These are phyloP conservation scores for Thereva unica DNA, from an alignment of 2,888 invertebrate species.

Conservation along the genomic window DNA sequence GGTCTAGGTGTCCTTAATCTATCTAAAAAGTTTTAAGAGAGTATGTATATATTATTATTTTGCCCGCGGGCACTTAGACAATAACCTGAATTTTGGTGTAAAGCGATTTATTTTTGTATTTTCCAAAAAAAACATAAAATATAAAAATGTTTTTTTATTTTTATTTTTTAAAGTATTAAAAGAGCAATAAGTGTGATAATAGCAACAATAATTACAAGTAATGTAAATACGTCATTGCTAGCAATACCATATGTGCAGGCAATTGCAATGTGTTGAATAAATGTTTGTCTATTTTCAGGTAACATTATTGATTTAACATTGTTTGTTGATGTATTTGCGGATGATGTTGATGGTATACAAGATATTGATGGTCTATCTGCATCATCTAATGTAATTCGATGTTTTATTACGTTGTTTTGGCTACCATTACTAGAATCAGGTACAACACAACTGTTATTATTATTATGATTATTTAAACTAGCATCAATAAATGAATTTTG, in stretches of 20 bases:
- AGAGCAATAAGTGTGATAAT: constrained; percentile 73
- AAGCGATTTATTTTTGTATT: neutral
- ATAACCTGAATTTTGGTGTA: too few relatives aligned
- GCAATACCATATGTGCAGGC: constrained; percentile 78
- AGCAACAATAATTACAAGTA: constrained; percentile 75
- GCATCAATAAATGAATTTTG: constrained; percentile 11
- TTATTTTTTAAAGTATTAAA: constrained; percentile 38
- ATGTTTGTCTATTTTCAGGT: constrained; percentile 48
- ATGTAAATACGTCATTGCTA: constrained; percentile 73
- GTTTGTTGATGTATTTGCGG: neutral
- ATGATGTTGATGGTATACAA: constrained; percentile 14
- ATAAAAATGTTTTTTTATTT: neutral
- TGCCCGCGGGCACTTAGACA: too few relatives aligned
- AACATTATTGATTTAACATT: constrained; percentile 12
- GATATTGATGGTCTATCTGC: neutral
- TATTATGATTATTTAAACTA: constrained; percentile 15
- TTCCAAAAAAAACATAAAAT: neutral
- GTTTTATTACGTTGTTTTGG: neutral
- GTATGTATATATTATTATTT: too few relatives aligned
- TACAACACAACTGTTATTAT: neutral
- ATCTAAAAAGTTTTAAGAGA: too few relatives aligned
- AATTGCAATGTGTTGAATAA: constrained; percentile 67
- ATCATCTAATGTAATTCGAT: neutral
- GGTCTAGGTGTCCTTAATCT: too few relatives aligned
- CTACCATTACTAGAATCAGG: neutral